Conservation (phyloP, 2,888 invertebrate species). For the Nemotelus pantherinus region DNA sequence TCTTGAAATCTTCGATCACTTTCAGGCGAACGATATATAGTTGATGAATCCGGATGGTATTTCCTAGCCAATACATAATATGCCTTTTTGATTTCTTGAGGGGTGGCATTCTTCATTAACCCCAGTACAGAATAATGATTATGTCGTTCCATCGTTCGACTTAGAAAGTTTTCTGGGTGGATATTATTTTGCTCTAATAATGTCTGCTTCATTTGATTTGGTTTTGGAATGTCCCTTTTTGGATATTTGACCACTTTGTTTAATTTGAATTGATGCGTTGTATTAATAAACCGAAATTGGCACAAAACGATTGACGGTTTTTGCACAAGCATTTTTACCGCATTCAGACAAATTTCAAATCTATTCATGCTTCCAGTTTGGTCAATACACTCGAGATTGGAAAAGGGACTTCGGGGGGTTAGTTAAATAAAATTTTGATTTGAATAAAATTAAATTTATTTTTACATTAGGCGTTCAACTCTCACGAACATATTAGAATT, state of each 20-base stretch:
- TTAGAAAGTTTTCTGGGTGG: background rate
- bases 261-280: slow-evolving; percentile 15
- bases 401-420: background rate
- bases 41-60: slow-evolving; percentile 59
- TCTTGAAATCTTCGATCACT: slow-evolving; percentile 72
- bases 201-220: background rate
- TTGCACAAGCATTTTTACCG: slow-evolving; percentile 4
- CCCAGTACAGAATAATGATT: slow-evolving; percentile 61
- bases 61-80: slow-evolving; percentile 62
- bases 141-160: slow-evolving; percentile 50
- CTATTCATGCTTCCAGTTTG: background rate
- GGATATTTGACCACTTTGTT: slow-evolving; percentile 11
- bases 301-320: background rate
- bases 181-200: background rate
- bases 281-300: background rate
- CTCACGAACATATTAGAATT: background rate
- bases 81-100: slow-evolving; percentile 59
- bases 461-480: background rate
- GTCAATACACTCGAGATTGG: background rate
- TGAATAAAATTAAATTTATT: slow-evolving; percentile 18
- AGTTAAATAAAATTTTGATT: slow-evolving; percentile 5
- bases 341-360: background rate
- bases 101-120: slow-evolving; percentile 55
- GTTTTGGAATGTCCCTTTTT: slow-evolving; percentile 1
- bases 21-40: slow-evolving; percentile 52